Evolutionary conservation across 2,888 invertebrate genomes (phyloP).

Genomic region (Sclerodermus sp.): DNA sequence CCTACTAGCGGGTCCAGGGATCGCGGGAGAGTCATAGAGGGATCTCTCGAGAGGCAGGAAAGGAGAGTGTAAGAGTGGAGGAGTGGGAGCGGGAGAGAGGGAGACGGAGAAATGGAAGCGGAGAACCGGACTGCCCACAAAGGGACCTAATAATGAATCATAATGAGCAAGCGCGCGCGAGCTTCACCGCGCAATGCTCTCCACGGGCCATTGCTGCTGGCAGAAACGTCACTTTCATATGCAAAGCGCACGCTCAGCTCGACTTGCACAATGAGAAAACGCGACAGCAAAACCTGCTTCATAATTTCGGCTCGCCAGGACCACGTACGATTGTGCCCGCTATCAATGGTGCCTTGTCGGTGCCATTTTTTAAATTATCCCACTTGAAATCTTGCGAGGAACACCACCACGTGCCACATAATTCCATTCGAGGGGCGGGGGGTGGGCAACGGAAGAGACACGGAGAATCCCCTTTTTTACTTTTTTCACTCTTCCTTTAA

Average conservation of each 20-base stretch:
- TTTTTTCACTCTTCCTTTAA: too few relatives aligned
- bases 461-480: too few relatives aligned
- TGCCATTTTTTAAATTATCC: not conserved
- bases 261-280: constrained; percentile 23
- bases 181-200: constrained; percentile 14
- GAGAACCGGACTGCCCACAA: constrained; percentile 46
- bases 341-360: not conserved
- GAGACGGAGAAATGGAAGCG: constrained; percentile 33
- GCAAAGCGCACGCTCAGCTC: constrained; percentile 30
- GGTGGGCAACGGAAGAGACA: too few relatives aligned
- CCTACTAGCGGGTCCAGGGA: constrained; percentile 25
- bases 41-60: too few relatives aligned
- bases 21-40: too few relatives aligned
- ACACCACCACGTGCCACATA: too few relatives aligned
- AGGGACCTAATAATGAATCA: constrained; percentile 48
- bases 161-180: constrained; percentile 35
- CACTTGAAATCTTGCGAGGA: too few relatives aligned
- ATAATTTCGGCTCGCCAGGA: constrained; percentile 6
- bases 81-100: constrained; percentile 1
- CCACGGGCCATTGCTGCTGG: too few relatives aligned
- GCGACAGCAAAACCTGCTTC: constrained; percentile 11
- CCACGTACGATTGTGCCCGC: too few relatives aligned
- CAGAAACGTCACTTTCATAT: constrained; percentile 40
- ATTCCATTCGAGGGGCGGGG: too few relatives aligned
- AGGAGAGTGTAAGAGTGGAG: not conserved